These are phyloP conservation scores for Macrostomum lignano DNA, from an alignment of 1,140 invertebrate genomes.

Conservation along the genomic window DNA sequence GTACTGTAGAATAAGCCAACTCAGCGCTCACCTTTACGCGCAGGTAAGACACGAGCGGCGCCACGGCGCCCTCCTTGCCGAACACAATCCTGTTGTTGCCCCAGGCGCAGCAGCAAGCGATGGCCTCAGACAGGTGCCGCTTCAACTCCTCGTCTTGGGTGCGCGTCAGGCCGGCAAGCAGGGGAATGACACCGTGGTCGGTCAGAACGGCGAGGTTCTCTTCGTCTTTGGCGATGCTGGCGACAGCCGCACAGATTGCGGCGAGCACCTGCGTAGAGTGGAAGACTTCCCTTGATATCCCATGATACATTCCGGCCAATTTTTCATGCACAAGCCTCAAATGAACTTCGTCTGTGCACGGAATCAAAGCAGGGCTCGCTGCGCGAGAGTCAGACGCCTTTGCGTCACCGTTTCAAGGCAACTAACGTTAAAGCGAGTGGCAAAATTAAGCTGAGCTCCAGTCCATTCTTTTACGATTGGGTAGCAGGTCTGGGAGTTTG, in stretches of 20 bases:
- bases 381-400: too few species aligned
- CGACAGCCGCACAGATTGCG: slow-evolving; percentile 60
- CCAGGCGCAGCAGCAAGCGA: slow-evolving; percentile 59
- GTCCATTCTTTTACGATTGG: too few species aligned
- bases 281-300: too few species aligned
- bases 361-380: too few species aligned
- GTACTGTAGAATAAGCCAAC: too few species aligned
- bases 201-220: slow-evolving; percentile 75
- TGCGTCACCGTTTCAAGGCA: background rate
- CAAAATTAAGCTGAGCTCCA: too few species aligned
- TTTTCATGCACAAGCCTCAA: too few species aligned
- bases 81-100: slow-evolving; percentile 55
- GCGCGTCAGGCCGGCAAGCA: slow-evolving; percentile 46
- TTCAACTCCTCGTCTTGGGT: slow-evolving; percentile 48
- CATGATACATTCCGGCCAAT: too few species aligned
- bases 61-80: slow-evolving; percentile 50
- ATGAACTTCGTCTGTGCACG: too few species aligned
- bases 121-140: slow-evolving; percentile 55
- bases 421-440: background rate
- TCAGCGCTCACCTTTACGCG: too few species aligned
- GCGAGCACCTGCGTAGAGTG: too few species aligned
- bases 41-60: slow-evolving; percentile 57
- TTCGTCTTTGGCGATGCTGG: slow-evolving; percentile 54
- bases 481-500: too few species aligned
- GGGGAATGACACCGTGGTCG: slow-evolving; percentile 61